Percentiles rank a stretch among this genome's conserved stretches.
phyloP scores from a whole-genome alignment of 1,140 invertebrate species.

The Temnothorax longispinosus region DNA sequence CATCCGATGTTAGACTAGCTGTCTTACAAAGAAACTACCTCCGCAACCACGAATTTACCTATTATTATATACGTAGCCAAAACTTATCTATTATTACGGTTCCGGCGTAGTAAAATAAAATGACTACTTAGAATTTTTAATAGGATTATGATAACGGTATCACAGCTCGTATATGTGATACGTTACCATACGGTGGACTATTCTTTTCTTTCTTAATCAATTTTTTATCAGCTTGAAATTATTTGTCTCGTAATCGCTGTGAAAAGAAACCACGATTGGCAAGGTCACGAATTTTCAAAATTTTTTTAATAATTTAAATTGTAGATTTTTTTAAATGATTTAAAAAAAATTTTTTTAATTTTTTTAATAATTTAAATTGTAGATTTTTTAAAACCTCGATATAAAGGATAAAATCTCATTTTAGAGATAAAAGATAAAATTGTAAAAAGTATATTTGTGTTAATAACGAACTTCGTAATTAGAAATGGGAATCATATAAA shows the following conservation, averaged over 20 bases:
- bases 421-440: too few relatives aligned
- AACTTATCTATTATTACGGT: background rate
- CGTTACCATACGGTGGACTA: too few relatives aligned
- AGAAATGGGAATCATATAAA: background rate
- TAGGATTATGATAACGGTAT: background rate
- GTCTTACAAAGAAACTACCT: background rate
- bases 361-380: too few relatives aligned
- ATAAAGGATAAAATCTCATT: too few relatives aligned
- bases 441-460: too few relatives aligned
- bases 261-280: background rate
- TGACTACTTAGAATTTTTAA: background rate
- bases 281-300: background rate
- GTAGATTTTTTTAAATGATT: too few relatives aligned
- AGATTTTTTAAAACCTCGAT: too few relatives aligned
- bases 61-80: too few relatives aligned
- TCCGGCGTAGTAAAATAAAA: background rate
- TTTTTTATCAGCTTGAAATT: background rate
- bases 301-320: too few relatives aligned
- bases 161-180: background rate
- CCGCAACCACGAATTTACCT: background rate
- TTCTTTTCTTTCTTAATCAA: conserved; percentile 28
- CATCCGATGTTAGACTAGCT: background rate
- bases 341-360: too few relatives aligned
- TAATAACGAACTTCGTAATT: background rate
- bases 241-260: background rate